Percentiles rank a stretch among this genome's conserved stretches.
These are phyloP conservation scores for Agelaius tricolor DNA, from an alignment of 2,113 vertebrate species.

Conservation along the genomic window DNA sequence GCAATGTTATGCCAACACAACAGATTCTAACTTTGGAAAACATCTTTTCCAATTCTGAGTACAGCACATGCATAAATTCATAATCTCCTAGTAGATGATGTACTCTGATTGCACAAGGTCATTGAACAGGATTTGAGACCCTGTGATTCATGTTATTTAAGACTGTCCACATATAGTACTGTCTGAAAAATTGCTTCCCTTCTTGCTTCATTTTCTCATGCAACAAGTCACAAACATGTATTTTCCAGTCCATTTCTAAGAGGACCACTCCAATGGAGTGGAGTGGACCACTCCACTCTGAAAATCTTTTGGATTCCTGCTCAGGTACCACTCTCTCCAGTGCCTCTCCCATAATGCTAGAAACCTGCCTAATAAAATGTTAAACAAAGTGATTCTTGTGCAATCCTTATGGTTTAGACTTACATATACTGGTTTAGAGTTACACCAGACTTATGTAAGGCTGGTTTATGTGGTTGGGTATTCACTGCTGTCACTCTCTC, in stretches of 20 bases:
- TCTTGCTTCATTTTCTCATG: not conserved
- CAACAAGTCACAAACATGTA: not conserved
- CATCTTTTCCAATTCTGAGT: constrained; percentile 25
- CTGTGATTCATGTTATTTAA: not conserved
- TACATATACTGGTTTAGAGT: not conserved
- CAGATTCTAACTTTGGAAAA: constrained; percentile 61
- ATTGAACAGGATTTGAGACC: not conserved
- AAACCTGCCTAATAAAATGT: not conserved
- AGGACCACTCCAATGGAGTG: not conserved
- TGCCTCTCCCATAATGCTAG: not conserved
- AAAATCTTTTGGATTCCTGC: not conserved
- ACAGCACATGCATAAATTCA: not conserved
- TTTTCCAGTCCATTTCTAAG: not conserved
- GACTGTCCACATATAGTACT: not conserved
- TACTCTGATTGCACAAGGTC: constrained; percentile 1
- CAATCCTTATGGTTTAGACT: not conserved
- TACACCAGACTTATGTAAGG: not conserved
- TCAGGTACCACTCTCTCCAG: not conserved
- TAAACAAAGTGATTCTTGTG: not conserved
- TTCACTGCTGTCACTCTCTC: not conserved
- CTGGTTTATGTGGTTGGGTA: not conserved
- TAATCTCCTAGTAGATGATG: not conserved
- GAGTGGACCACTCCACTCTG: no score
- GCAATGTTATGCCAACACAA: constrained; percentile 61
- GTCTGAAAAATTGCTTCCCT: constrained; percentile 16